These are phyloP conservation scores for Drosophila limbata DNA, from an alignment of 2,888 invertebrate genomes.

Conservation along the genomic window DNA sequence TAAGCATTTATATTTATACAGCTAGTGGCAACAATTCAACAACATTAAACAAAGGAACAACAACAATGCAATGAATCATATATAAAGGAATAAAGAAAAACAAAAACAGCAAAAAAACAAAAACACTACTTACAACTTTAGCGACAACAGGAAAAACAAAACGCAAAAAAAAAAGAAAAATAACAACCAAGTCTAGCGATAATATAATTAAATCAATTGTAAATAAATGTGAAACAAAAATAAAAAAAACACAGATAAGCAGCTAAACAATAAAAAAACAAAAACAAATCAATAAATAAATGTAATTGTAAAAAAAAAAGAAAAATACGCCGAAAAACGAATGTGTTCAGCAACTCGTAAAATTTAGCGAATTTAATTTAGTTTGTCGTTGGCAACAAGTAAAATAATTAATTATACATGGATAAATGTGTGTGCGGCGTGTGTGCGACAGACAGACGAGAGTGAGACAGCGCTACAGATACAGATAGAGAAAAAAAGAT, in stretches of 20 bases:
- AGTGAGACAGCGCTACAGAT: constrained; percentile 2
- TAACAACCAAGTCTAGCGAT: constrained; percentile 29
- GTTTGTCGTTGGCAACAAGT: constrained; percentile 50
- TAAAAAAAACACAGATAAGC: constrained; percentile 36
- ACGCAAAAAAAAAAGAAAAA: constrained; percentile 6
- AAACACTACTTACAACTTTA: too few relatives aligned
- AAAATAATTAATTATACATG: constrained; percentile 77
- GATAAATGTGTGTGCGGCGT: constrained; percentile 67
- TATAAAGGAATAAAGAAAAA: constrained; percentile 20
- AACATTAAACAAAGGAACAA: constrained; percentile 31
- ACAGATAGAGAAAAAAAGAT: constrained; percentile 34
- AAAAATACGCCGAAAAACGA: constrained; percentile 21
- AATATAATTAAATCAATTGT: constrained; percentile 60
- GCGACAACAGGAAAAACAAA: too few relatives aligned
- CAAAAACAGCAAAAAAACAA: constrained; percentile 3
- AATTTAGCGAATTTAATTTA: constrained; percentile 53
- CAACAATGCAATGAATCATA: constrained; percentile 30
- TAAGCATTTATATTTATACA: constrained; percentile 14
- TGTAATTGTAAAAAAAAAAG: constrained; percentile 1
- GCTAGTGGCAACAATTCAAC: constrained; percentile 23
- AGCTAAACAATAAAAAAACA: constrained; percentile 31
- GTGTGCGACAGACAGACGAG: constrained; percentile 28
- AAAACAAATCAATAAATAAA: constrained; percentile 13
- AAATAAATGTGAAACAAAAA: constrained; percentile 37
- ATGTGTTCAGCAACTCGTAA: constrained; percentile 55